phyloP scores from a whole-genome alignment of 2,797 vertebrate species.

The Lophotriccus pileatus region DNA sequence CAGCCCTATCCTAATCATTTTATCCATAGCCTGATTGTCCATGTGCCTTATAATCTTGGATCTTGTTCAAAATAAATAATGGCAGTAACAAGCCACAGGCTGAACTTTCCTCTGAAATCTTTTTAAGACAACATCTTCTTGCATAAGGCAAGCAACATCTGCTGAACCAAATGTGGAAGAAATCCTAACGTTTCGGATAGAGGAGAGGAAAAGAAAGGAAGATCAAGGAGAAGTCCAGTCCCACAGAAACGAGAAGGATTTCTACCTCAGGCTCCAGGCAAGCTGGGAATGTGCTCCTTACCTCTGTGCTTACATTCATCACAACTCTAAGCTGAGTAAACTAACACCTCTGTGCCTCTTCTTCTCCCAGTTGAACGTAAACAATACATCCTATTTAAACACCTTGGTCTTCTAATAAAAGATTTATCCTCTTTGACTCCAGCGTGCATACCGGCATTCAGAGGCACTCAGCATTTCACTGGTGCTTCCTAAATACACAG shows the following conservation, averaged over 20 bases:
- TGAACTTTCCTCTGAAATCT: constrained; percentile 56
- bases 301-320: neutral
- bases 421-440: neutral
- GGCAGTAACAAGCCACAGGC: constrained; percentile 59
- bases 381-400: neutral
- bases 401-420: neutral
- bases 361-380: neutral
- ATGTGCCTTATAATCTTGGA: constrained; percentile 67
- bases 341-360: neutral
- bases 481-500: neutral
- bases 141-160: constrained; percentile 58
- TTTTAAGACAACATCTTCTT: constrained; percentile 56
- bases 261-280: neutral
- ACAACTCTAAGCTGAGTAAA: neutral
- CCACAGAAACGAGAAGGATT: neutral
- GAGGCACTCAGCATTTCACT: neutral
- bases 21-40: constrained; percentile 67
- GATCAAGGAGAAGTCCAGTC: neutral
- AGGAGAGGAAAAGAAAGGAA: neutral
- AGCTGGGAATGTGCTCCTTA: neutral
- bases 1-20: constrained; percentile 66
- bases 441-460: neutral
- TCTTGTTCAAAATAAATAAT: constrained; percentile 69
- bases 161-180: constrained; percentile 18
- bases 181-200: neutral